Evolutionary conservation across 2,113 vertebrate species (phyloP).

Genomic region (Noturus placidus): DNA sequence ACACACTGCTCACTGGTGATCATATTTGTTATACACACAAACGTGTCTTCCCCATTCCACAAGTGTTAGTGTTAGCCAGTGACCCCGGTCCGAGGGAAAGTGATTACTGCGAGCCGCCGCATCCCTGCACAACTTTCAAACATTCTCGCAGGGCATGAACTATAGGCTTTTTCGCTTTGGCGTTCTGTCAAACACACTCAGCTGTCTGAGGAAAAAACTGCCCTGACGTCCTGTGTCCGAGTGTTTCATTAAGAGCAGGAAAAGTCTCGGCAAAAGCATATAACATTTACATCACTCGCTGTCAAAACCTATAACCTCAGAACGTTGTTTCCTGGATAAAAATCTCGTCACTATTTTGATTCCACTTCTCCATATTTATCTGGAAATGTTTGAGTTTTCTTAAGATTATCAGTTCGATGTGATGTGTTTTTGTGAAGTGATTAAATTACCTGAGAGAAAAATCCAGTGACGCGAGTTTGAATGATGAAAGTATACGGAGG

Average conservation of each 20-base stretch:
- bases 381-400: constrained; percentile 8
- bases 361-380: background rate
- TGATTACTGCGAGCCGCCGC: background rate
- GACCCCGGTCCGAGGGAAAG: constrained; percentile 28
- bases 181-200: constrained; percentile 30
- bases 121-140: background rate
- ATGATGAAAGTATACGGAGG: background rate
- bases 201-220: constrained; percentile 13
- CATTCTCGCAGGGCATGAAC: background rate
- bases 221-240: constrained; percentile 16
- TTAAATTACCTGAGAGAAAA: background rate
- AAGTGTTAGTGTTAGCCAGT: constrained; percentile 35
- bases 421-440: background rate
- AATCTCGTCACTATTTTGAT: background rate
- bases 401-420: background rate
- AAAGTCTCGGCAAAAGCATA: background rate
- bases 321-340: background rate
- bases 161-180: background rate
- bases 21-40: constrained; percentile 39
- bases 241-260: constrained; percentile 34
- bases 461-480: background rate
- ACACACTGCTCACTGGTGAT: constrained; percentile 14
- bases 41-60: constrained; percentile 16
- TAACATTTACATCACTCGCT: background rate
- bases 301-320: background rate